These are phyloP conservation scores for Pocillopora damicornis DNA, from an alignment of 64 coral and sea anemone genomes.

Conservation along the genomic window DNA sequence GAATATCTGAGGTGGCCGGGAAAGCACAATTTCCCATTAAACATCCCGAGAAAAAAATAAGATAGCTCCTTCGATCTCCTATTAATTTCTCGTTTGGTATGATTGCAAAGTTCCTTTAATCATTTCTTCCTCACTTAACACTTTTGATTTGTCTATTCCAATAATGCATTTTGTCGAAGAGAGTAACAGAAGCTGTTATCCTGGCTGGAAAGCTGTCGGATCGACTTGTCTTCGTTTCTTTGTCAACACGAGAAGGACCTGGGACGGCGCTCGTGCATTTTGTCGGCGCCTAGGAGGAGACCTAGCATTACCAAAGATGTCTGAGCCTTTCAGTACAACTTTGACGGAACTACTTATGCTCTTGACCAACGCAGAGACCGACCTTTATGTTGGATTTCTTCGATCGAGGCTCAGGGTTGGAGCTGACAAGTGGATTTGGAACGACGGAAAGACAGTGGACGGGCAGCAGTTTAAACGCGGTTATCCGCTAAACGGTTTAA, in stretches of 20 bases:
- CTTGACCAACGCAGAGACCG: constrained; percentile 12
- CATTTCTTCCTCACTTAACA: not conserved
- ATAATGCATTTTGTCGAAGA: not conserved
- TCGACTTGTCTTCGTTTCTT: constrained; percentile 40
- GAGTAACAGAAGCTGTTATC: constrained; percentile 7
- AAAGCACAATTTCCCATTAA: too few species aligned
- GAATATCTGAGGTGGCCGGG: too few species aligned
- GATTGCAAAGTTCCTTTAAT: not conserved
- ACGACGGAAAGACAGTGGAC: constrained; percentile 19
- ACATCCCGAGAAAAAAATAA: too few species aligned
- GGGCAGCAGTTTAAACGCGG: constrained; percentile 22
- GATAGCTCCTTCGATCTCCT: too few species aligned
- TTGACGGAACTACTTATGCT: not conserved
- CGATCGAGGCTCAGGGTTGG: not conserved
- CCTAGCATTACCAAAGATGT: constrained; percentile 1
- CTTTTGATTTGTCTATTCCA: not conserved
- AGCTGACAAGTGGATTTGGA: constrained; percentile 23
- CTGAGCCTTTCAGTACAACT: not conserved
- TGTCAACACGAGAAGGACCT: constrained; percentile 26
- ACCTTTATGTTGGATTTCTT: constrained; percentile 40
- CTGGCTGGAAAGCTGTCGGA: constrained; percentile 27
- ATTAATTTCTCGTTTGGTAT: too few species aligned
- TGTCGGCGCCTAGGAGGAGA: constrained; percentile 46
- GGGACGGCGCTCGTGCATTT: constrained; percentile 45
- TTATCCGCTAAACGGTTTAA: constrained; percentile 7